phyloP scores from a whole-genome alignment of 2,888 invertebrate genomes.

The Meteorus cinctellus region DNA sequence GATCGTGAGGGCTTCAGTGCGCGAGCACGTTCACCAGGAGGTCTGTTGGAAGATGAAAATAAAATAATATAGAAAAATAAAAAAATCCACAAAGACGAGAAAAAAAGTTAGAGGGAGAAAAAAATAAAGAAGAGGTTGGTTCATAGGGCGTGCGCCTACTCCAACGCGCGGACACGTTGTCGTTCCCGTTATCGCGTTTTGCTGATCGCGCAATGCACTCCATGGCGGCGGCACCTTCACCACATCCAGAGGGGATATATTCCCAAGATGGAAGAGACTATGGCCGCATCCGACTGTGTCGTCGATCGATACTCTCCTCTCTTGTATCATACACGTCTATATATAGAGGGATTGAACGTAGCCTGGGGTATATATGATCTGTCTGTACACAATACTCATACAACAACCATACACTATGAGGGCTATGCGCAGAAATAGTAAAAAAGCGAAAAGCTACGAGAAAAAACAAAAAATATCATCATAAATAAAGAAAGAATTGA shows the following conservation, averaged over 20 bases:
- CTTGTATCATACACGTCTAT: conserved; percentile 4
- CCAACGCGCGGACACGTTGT: conserved; percentile 48
- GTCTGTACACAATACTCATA: not conserved
- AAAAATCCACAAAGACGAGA: not conserved
- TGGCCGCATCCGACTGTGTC: conserved; percentile 33
- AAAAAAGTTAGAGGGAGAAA: not conserved
- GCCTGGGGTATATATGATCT: conserved; percentile 20
- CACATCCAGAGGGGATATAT: conserved; percentile 39
- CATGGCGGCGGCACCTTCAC: conserved; percentile 38
- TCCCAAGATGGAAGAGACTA: conserved; percentile 42
- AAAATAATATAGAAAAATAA: not conserved
- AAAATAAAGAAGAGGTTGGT: conserved; percentile 25
- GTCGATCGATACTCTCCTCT: conserved; percentile 34
- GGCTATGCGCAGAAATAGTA: conserved; percentile 27
- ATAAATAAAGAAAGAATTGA: conserved; percentile 37
- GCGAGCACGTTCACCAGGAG: conserved; percentile 24
- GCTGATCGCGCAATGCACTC: conserved; percentile 47
- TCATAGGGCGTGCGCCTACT: conserved; percentile 50
- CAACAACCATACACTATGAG: not conserved
- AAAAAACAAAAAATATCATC: conserved; percentile 45
- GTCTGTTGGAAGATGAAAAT: not conserved
- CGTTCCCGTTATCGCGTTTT: conserved; percentile 52
- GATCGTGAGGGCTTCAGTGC: conserved; percentile 30
- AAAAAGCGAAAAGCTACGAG: conserved; percentile 41
- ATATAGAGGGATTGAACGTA: conserved; percentile 12